These are phyloP conservation scores for Thripadectes ignobilis DNA, from an alignment of 2,797 vertebrate genomes.

Conservation along the genomic window DNA sequence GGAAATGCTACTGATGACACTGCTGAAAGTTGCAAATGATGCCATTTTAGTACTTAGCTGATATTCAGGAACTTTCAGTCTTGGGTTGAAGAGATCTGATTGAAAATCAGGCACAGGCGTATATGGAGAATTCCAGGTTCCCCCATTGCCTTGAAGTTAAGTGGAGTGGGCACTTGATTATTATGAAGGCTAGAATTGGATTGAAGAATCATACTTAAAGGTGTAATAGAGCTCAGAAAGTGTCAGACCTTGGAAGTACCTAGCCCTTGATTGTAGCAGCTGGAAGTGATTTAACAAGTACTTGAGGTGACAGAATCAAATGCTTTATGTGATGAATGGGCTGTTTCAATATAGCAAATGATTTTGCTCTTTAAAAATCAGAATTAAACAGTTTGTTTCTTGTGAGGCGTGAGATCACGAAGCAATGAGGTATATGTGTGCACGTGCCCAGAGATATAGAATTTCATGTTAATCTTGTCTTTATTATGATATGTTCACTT, in stretches of 20 bases:
- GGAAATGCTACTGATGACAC: background rate
- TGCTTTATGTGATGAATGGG: slow-evolving; percentile 80
- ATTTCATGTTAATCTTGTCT: background rate
- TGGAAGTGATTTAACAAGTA: slow-evolving; percentile 84
- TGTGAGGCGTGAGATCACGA: background rate
- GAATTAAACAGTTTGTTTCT: slow-evolving; percentile 76
- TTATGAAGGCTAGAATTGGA: slow-evolving; percentile 80
- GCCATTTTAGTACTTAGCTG: slow-evolving; percentile 52
- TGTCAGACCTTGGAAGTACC: slow-evolving; percentile 80
- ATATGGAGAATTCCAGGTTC: slow-evolving; percentile 72
- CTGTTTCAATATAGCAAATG: slow-evolving; percentile 80
- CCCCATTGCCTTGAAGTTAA: slow-evolving; percentile 75
- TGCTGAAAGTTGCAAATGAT: slow-evolving; percentile 40
- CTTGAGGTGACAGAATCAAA: slow-evolving; percentile 82
- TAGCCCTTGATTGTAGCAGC: slow-evolving; percentile 82
- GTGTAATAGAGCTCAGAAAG: slow-evolving; percentile 79
- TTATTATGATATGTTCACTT: background rate
- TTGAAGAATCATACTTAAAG: slow-evolving; percentile 80
- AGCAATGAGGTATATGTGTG: background rate
- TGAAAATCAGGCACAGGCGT: slow-evolving; percentile 77
- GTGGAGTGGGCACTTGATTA: slow-evolving; percentile 84
- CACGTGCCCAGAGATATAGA: background rate
- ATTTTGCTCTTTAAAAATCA: slow-evolving; percentile 81
- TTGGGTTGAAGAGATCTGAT: slow-evolving; percentile 76
- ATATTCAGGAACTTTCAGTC: slow-evolving; percentile 71